Base-by-base conservation (phyloP, 2,888 invertebrate species). In the Pyrgus malvae region DNA sequence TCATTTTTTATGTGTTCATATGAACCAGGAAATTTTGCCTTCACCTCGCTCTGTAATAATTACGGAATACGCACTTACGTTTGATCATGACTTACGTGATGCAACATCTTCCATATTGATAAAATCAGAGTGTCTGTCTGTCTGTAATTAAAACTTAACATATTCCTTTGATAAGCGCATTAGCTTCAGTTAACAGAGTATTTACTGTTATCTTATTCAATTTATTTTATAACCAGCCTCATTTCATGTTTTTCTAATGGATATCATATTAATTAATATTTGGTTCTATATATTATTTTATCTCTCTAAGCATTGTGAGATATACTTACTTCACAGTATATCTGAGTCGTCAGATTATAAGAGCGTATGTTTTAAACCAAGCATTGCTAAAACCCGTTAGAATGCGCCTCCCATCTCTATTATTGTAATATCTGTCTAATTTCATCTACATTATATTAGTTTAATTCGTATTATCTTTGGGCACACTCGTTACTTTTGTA, bases 1-100 rank as follows among this genome's bases (percentile, higher is more conserved):
- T 54, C 54, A 54, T 76, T 81, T 80, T 80, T 80, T 73, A 66
- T 64, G 56, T 64, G 63, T 53, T 68, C 68, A 65, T 66, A 70
- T 74, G 72, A 74, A 79, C 76, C 75, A 75, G 76, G 79, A 80
- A 80, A 76, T 70, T 54, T 54, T 54, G 38, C 46, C 40, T 46
- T 54, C 46, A 46, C 53, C 25, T 40, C 53, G 53, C 46, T 46
- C 38, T 46, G 12, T 54, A 54, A 46, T 54, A 54, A 54, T 54
- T 54, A 40, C 33, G 53, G 53, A 54, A 54, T 46, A 54, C 45
- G 46, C 33, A 54, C 40, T 54, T 54, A 54, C 46, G 31, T 54
- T 46, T 54, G 37, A 51, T 53, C 53, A 38, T 38, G 31, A 11
- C 53, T 40, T 25, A 46, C 33, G 40, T 54, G 37, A 54, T 46